Percentiles rank a stretch among this genome's conserved stretches.
Conservation (phyloP, 2,888 invertebrate species). For the Drosophila parthenogenetica region DNA sequence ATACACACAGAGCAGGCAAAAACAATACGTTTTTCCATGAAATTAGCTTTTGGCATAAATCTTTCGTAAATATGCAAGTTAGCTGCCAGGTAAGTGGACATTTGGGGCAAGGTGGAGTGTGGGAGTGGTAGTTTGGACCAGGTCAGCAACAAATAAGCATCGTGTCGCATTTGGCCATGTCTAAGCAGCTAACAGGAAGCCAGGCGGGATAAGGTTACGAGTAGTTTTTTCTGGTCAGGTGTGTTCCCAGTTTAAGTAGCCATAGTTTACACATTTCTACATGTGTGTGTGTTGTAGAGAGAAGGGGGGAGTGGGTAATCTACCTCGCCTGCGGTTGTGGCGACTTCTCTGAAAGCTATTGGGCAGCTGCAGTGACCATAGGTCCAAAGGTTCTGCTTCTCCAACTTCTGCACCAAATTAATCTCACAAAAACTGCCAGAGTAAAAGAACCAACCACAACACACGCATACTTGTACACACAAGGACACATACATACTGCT, state of each 20-base stretch:
- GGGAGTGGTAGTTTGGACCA: not conserved
- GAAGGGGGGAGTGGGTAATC: constrained; percentile 22
- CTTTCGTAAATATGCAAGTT: constrained; percentile 70
- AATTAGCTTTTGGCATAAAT: constrained; percentile 81
- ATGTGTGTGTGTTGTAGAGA: constrained; percentile 6
- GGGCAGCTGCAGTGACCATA: constrained; percentile 36
- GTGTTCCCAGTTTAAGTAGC: constrained; percentile 62
- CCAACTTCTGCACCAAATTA: constrained; percentile 61
- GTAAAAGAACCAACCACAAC: constrained; percentile 43
- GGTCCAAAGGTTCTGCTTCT: constrained; percentile 7
- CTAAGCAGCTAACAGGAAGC: constrained; percentile 13
- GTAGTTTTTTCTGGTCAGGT: constrained; percentile 48
- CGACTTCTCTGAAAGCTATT: constrained; percentile 26
- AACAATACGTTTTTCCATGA: constrained; percentile 80
- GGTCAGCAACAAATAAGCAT: constrained; percentile 33
- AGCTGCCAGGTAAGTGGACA: not conserved
- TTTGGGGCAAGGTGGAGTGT: too few species aligned
- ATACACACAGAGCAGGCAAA: constrained; percentile 22
- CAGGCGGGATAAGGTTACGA: constrained; percentile 39
- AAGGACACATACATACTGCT: constrained; percentile 15
- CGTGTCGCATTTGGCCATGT: constrained; percentile 21
- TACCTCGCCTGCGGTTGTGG: constrained; percentile 35
- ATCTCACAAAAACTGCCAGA: constrained; percentile 74
- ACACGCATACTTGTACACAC: constrained; percentile 11
- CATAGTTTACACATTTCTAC: constrained; percentile 63